Evolutionary conservation across 1,140 invertebrate genomes (phyloP), one percentile per base, ranked within the genome.

Genomic region (Drosophila micromelanica): DNA sequence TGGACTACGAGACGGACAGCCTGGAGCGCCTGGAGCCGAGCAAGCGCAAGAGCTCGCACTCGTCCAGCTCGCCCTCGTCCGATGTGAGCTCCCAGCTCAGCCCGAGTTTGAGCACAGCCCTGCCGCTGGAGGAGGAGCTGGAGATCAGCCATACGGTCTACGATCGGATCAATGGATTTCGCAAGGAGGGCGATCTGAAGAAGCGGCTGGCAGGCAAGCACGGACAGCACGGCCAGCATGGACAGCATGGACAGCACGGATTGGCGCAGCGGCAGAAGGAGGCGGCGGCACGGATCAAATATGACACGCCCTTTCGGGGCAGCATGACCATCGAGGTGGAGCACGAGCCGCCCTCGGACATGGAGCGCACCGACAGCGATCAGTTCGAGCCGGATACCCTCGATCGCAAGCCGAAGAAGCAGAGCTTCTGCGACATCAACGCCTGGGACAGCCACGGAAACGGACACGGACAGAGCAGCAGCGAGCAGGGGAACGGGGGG

Each of bases 331-430:
- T 97, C 63, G 96, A 96, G 91, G 95, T 97, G 1, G 95, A 95
- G 90, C 91, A 92, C 32, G 90, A 92, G 5, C 91, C 91, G 0
- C 87, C 86, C 1, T 91, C 90, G 9, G 91, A 92, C 27, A 49
- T 91, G n/a, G 90, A 91, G 55, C 76, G 78, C 6, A 92, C 91
- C 1, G 91, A 92, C 15, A 92, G 91, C 2, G 96, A 97, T 71
- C 93, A 93, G 57, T 97, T 96, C 80, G 96, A 97, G 89, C 96
- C 96, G 0, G 96, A 97, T 76, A 97, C 96, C 0, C 91, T 97
- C 23, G 96, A 97, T 81, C 92, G 96, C n/a, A 96, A 97, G 87
- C 95, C 96, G 40, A 94, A 93, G 75, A 96, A 95, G 80, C 90
- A 91, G 40, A 92, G 91, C 52, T 92, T 92, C 42, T 91, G 91